Evolutionary conservation across 2,888 invertebrate genomes (phyloP).

Genomic region (Diplolepis rosae): DNA sequence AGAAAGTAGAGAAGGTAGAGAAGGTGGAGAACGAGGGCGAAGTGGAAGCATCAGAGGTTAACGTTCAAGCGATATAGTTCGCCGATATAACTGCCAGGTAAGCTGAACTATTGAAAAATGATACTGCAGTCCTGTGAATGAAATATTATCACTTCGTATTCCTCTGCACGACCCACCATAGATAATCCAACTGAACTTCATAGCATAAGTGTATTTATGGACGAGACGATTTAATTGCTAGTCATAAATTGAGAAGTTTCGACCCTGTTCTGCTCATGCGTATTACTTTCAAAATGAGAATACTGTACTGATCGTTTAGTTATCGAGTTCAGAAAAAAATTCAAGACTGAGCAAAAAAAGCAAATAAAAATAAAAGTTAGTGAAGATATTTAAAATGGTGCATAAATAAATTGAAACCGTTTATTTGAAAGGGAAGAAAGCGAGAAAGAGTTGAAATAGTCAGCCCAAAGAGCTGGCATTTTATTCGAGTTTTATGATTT

Average conservation of each 20-base stretch:
- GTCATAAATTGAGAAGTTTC: conserved; percentile 23
- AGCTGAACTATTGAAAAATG: conserved; percentile 68
- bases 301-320: background rate
- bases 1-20: conserved; percentile 14
- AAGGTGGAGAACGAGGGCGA: conserved; percentile 33
- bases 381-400: background rate
- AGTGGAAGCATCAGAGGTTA: conserved; percentile 51
- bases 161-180: conserved; percentile 36
- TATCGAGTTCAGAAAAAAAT: background rate
- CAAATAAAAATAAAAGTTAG: background rate
- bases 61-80: conserved; percentile 58
- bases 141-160: conserved; percentile 65
- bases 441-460: background rate
- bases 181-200: conserved; percentile 36
- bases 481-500: conserved; percentile 71
- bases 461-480: conserved; percentile 51
- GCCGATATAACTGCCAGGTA: conserved; percentile 57
- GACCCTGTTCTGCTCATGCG: background rate
- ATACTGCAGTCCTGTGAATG: conserved; percentile 64
- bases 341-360: background rate
- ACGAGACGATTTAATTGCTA: conserved; percentile 23
- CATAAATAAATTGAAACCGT: background rate
- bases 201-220: conserved; percentile 30
- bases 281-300: background rate
- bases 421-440: background rate